Evolutionary conservation across 2,797 vertebrate species (phyloP).

Genomic region (Ctenopoma kingsleyae): DNA sequence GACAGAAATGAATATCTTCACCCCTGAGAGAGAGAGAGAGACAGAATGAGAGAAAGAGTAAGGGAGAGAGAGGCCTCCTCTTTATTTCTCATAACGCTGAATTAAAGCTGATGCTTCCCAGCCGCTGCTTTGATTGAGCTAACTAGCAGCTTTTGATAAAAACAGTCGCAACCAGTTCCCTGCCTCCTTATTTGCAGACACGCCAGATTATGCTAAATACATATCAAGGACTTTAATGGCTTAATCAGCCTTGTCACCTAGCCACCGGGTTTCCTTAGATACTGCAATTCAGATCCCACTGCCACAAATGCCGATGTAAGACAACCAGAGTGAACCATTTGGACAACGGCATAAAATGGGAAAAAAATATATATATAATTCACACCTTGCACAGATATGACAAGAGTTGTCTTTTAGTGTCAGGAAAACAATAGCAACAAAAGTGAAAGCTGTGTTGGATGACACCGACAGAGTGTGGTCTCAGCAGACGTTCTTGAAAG

Average conservation of each 20-base stretch:
- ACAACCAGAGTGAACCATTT: slow-evolving; percentile 30
- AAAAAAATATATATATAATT: slow-evolving; percentile 12
- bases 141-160: slow-evolving; percentile 77
- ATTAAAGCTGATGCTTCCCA: slow-evolving; percentile 71
- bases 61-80: slow-evolving; percentile 14
- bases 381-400: slow-evolving; percentile 37
- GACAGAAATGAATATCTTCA: slow-evolving; percentile 67
- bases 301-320: slow-evolving; percentile 40
- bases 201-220: slow-evolving; percentile 77
- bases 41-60: slow-evolving; percentile 4
- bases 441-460: slow-evolving; percentile 54
- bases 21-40: slow-evolving; percentile 44
- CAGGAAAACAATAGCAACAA: slow-evolving; percentile 49
- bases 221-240: slow-evolving; percentile 71
- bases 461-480: slow-evolving; percentile 48
- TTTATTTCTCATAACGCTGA: slow-evolving; percentile 43
- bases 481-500: slow-evolving; percentile 60
- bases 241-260: slow-evolving; percentile 78
- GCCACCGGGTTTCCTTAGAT: slow-evolving; percentile 69
- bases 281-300: slow-evolving; percentile 42
- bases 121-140: slow-evolving; percentile 76
- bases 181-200: slow-evolving; percentile 68
- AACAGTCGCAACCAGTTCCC: slow-evolving; percentile 60
- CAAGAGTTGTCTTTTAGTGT: slow-evolving; percentile 35
- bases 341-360: slow-evolving; percentile 6